phyloP scores from a whole-genome alignment of 2,797 vertebrate genomes.

The Odontamblyopus rebecca region DNA sequence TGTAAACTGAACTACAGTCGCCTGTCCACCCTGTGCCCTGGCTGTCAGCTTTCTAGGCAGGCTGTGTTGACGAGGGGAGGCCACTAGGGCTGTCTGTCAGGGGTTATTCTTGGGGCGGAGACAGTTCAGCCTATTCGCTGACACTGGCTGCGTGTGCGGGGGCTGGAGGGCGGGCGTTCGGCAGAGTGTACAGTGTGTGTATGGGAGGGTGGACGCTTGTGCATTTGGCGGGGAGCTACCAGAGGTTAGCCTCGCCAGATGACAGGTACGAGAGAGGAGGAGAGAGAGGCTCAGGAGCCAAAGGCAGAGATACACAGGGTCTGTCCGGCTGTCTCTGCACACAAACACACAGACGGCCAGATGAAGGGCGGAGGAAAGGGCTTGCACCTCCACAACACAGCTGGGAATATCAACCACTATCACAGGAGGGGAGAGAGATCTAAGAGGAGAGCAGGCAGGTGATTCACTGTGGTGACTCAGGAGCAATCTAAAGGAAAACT shows the following conservation, averaged over 20 bases:
- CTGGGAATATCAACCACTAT: constrained; percentile 61
- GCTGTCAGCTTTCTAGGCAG: constrained; percentile 78
- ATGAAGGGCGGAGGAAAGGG: constrained; percentile 74
- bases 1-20: constrained; percentile 62
- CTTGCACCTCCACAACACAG: constrained; percentile 65
- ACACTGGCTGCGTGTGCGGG: constrained; percentile 67
- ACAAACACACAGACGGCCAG: constrained; percentile 51
- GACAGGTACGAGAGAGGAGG: constrained; percentile 70
- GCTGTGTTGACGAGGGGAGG: constrained; percentile 74
- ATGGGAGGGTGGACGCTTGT: constrained; percentile 42
- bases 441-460: constrained; percentile 41
- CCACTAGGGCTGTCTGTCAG: constrained; percentile 82
- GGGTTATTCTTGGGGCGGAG: constrained; percentile 78
- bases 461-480: neutral
- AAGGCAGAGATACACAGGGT: constrained; percentile 56
- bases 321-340: constrained; percentile 45
- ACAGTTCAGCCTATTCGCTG: constrained; percentile 81
- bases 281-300: constrained; percentile 57
- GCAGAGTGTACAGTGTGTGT: constrained; percentile 59
- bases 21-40: constrained; percentile 75
- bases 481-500: neutral
- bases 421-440: constrained; percentile 37
- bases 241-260: constrained; percentile 77
- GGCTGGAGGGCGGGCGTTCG: constrained; percentile 70
- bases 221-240: constrained; percentile 73